Conservation (phyloP, 2,113 vertebrate genomes). For the Cyrtonyx montezumae region DNA sequence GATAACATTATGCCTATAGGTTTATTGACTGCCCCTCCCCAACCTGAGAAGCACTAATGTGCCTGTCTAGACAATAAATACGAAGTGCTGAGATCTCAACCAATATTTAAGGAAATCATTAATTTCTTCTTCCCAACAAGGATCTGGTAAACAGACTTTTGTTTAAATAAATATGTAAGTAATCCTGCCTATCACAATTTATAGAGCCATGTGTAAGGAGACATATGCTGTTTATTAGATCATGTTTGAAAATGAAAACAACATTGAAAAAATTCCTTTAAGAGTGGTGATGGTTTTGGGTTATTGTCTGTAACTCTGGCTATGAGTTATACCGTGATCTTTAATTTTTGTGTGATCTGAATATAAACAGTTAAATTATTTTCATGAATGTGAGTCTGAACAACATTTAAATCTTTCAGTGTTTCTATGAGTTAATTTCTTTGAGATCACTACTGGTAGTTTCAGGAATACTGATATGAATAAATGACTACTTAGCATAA, state of each 20-base stretch:
- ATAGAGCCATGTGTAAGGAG: background rate
- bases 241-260: background rate
- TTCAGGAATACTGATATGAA: background rate
- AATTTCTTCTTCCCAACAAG: background rate
- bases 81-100: fast-evolving
- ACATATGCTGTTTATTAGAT: background rate
- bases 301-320: background rate
- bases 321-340: background rate
- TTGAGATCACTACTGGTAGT: background rate
- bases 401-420: background rate
- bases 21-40: background rate
- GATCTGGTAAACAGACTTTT: background rate
- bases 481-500: background rate
- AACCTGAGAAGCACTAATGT: background rate
- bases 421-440: background rate
- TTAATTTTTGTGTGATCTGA: background rate
- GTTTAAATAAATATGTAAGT: background rate
- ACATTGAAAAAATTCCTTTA: background rate
- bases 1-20: background rate
- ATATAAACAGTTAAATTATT: background rate
- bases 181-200: background rate
- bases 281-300: background rate
- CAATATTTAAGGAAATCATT: background rate
- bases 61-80: background rate
- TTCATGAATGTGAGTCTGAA: background rate